These are phyloP conservation scores for Paraescarpia echinospica DNA, from an alignment of 1,140 invertebrate species.

Conservation along the genomic window DNA sequence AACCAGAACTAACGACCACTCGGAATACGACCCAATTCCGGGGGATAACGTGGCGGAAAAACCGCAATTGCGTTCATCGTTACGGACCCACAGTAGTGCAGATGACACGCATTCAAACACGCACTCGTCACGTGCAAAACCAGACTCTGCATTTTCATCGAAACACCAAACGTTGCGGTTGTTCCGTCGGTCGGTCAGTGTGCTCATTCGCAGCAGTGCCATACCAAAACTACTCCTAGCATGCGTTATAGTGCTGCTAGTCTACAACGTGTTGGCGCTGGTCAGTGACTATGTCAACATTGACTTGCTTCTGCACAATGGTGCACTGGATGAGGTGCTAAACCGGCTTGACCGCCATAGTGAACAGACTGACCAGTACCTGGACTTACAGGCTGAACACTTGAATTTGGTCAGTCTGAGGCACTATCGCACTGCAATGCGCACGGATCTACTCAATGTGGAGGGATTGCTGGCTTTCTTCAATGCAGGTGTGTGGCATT, in stretches of 20 bases:
- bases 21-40: conserved; percentile 7
- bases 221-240: conserved; percentile 20
- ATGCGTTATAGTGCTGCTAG: background rate
- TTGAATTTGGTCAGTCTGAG: conserved; percentile 26
- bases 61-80: background rate
- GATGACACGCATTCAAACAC: background rate
- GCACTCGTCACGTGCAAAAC: background rate
- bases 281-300: background rate
- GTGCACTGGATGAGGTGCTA: conserved; percentile 16
- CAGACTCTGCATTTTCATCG: background rate
- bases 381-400: conserved; percentile 27
- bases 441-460: conserved; percentile 20
- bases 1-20: background rate
- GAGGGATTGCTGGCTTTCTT: conserved; percentile 25
- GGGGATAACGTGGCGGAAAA: background rate
- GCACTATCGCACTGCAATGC: conserved; percentile 25
- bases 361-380: conserved; percentile 29
- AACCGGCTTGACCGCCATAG: conserved; percentile 27
- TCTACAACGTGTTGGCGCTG: conserved; percentile 10
- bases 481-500: conserved; percentile 21
- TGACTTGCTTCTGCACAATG: conserved; percentile 9
- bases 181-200: background rate
- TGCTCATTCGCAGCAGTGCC: conserved; percentile 12
- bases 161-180: background rate
- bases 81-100: background rate